Evolutionary conservation across 1,140 invertebrate species (phyloP).

Genomic region (Drosophila dunni): DNA sequence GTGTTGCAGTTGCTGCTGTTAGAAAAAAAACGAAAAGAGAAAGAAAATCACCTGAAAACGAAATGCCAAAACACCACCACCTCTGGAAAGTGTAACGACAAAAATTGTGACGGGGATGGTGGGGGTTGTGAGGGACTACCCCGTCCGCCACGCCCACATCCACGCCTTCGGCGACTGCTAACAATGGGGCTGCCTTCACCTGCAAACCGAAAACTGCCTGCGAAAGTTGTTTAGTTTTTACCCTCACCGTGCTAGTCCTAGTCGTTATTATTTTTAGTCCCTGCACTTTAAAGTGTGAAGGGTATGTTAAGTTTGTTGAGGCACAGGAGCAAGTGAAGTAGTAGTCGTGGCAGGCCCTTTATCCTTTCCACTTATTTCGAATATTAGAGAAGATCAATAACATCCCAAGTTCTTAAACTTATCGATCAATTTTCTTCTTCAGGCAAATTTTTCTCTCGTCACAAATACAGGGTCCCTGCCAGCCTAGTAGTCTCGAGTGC

Average conservation of each 20-base stretch:
- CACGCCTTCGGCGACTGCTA: slow-evolving; percentile 64
- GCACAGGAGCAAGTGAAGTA: too few relatives aligned
- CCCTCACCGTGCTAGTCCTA: slow-evolving; percentile 32
- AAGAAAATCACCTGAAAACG: slow-evolving; percentile 9
- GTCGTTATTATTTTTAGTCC: slow-evolving; percentile 45
- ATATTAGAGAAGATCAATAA: too few relatives aligned
- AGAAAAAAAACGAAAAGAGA: slow-evolving; percentile 15
- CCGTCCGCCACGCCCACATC: not conserved
- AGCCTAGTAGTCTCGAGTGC: too few relatives aligned
- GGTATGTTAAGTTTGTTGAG: too few relatives aligned
- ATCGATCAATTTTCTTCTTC: too few relatives aligned
- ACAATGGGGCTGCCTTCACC: slow-evolving; percentile 66
- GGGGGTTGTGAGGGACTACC: too few relatives aligned
- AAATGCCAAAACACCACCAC: slow-evolving; percentile 1
- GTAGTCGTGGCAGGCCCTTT: too few relatives aligned
- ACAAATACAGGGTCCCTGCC: too few relatives aligned
- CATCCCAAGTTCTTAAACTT: too few relatives aligned
- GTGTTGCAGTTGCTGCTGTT: slow-evolving; percentile 18
- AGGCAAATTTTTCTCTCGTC: too few relatives aligned
- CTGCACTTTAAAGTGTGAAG: too few relatives aligned
- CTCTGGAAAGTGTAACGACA: slow-evolving; percentile 80
- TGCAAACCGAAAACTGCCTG: slow-evolving; percentile 1
- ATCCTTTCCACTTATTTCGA: too few relatives aligned
- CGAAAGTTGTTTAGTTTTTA: slow-evolving; percentile 56
- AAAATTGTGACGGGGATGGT: slow-evolving; percentile 66